These are phyloP conservation scores for Metaphire vulgaris DNA, from an alignment of 1,140 invertebrate genomes.

Conservation along the genomic window DNA sequence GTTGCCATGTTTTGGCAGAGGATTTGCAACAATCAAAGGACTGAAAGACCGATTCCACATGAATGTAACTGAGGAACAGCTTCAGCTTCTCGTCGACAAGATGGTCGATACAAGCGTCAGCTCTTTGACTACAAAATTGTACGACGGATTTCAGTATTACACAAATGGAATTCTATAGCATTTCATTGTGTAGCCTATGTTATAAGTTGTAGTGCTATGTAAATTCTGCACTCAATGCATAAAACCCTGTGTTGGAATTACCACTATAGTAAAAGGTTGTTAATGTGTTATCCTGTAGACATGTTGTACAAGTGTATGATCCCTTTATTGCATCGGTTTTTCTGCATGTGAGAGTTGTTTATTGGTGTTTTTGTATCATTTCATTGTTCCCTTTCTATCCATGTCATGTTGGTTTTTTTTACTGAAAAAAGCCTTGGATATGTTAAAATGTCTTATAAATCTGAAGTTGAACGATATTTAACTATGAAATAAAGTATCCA, in stretches of 20 bases:
- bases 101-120: constrained; percentile 89
- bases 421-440: no score
- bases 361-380: background rate
- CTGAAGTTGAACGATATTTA: no score
- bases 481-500: no score
- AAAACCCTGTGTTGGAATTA: no score
- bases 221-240: background rate
- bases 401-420: no score
- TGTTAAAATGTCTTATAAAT: no score
- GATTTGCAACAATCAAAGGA: constrained; percentile 72
- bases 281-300: no score
- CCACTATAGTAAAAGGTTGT: no score
- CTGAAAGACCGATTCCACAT: constrained; percentile 89
- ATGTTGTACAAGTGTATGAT: background rate
- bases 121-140: constrained; percentile 93
- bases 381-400: no score
- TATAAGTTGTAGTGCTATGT: background rate
- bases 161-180: constrained; percentile 83
- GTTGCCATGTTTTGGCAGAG: constrained; percentile 89
- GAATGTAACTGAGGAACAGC: constrained; percentile 88
- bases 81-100: constrained; percentile 81
- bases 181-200: background rate
- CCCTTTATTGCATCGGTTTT: background rate
- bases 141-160: constrained; percentile 98
- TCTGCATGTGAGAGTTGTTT: background rate